These are phyloP conservation scores for Neodon shergylaensis DNA, from an alignment of 2,113 vertebrate species.

Conservation along the genomic window DNA sequence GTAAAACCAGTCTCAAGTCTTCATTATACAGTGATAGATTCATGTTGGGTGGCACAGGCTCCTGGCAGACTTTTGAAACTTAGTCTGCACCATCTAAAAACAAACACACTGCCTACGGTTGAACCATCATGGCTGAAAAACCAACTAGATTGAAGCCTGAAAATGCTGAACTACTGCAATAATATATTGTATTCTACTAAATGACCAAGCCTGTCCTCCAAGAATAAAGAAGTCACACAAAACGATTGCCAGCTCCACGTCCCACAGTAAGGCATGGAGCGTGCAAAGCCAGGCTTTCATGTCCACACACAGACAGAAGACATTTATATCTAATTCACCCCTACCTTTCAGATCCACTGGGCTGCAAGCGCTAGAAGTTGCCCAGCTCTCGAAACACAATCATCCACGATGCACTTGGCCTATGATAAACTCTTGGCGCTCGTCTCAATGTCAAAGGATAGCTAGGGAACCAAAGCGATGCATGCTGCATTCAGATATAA, in stretches of 20 bases:
- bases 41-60: not conserved
- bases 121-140: not conserved
- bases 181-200: not conserved
- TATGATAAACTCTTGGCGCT: not conserved
- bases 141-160: not conserved
- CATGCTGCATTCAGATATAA: not conserved
- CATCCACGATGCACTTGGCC: not conserved
- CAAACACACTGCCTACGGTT: not conserved
- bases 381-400: not conserved
- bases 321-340: not conserved
- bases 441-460: not conserved
- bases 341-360: not conserved
- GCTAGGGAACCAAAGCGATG: not conserved
- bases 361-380: not conserved
- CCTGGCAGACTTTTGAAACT: not conserved
- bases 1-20: not conserved
- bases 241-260: not conserved
- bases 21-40: not conserved
- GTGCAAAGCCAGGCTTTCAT: not conserved
- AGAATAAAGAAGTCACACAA: too few species aligned
- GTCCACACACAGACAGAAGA: not conserved
- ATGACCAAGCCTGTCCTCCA: not conserved
- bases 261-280: not conserved
- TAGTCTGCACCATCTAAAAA: not conserved
- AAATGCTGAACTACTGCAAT: not conserved